These are phyloP conservation scores for Serrognathus titanus DNA, from an alignment of 2,888 invertebrate species.

Conservation along the genomic window DNA sequence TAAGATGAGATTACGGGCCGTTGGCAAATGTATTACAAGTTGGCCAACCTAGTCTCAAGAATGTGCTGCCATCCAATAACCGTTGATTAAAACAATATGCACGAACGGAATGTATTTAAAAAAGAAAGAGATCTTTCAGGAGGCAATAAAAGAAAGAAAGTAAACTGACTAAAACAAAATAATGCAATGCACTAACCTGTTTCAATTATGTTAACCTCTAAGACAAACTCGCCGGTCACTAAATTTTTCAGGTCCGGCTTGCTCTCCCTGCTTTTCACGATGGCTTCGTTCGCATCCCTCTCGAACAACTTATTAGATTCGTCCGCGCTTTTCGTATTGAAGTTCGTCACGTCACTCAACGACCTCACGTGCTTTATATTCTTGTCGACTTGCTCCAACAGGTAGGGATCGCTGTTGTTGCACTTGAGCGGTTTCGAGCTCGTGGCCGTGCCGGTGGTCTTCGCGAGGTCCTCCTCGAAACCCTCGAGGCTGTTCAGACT, in stretches of 20 bases:
- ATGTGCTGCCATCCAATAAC: too few species aligned
- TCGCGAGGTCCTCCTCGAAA: conserved; percentile 34
- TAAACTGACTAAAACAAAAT: too few species aligned
- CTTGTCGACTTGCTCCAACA: conserved; percentile 16
- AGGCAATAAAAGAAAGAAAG: too few species aligned
- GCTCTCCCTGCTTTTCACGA: conserved; percentile 15
- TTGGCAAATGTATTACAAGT: too few species aligned
- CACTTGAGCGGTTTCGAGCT: conserved; percentile 7
- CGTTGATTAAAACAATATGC: too few species aligned
- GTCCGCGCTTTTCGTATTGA: conserved; percentile 24
- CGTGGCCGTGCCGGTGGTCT: conserved; percentile 2
- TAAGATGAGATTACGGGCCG: too few species aligned
- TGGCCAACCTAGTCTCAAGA: too few species aligned
- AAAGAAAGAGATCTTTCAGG: too few species aligned
- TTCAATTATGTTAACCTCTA: conserved; percentile 63
- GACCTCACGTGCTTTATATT: conserved; percentile 43
- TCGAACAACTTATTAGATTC: conserved; percentile 2
- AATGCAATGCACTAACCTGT: conserved; percentile 50
- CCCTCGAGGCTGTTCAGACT: conserved; percentile 57
- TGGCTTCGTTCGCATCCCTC: neutral
- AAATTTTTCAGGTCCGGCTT: conserved; percentile 31
- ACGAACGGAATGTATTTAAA: too few species aligned
- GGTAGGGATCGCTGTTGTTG: conserved; percentile 13
- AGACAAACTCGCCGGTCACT: conserved; percentile 41
- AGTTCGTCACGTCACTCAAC: conserved; percentile 44